Conservation (phyloP, 2,797 vertebrate species). For the Benthosema pterotum region DNA sequence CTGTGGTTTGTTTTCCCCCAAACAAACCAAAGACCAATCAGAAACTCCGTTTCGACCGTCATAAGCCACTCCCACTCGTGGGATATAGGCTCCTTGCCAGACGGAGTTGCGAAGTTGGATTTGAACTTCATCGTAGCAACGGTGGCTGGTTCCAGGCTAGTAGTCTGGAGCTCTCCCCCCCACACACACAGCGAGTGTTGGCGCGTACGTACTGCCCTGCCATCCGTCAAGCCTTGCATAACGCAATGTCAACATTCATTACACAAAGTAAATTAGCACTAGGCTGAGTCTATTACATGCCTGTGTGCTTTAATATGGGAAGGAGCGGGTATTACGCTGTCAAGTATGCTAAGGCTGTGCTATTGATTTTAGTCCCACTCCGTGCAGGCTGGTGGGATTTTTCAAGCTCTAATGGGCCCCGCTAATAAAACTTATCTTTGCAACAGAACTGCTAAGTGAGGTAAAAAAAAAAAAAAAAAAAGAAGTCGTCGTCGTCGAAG, state of each 20-base stretch:
- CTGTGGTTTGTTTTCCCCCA: too few relatives aligned
- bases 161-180: too few relatives aligned
- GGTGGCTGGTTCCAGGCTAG: too few relatives aligned
- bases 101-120: too few relatives aligned
- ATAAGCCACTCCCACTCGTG: too few relatives aligned
- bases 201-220: background rate
- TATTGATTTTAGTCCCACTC: conserved; percentile 17
- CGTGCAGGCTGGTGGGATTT: conserved; percentile 9
- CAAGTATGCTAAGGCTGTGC: conserved; percentile 11
- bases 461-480: conserved; percentile 4
- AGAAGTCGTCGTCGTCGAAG: too few relatives aligned
- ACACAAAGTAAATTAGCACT: conserved; percentile 48
- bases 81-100: too few relatives aligned
- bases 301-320: conserved; percentile 31
- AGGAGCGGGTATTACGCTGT: conserved; percentile 11
- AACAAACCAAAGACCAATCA: too few relatives aligned
- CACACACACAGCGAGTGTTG: conserved; percentile 6
- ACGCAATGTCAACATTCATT: conserved; percentile 56
- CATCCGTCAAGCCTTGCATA: conserved; percentile 26
- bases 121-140: too few relatives aligned
- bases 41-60: too few relatives aligned
- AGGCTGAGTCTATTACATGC: conserved; percentile 26
- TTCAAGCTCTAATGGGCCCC: conserved; percentile 28
- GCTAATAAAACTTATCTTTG: conserved; percentile 29
- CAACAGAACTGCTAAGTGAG: conserved; percentile 27